phyloP scores from a whole-genome alignment of 1,140 invertebrate genomes.

The Drosophila jambulina region DNA sequence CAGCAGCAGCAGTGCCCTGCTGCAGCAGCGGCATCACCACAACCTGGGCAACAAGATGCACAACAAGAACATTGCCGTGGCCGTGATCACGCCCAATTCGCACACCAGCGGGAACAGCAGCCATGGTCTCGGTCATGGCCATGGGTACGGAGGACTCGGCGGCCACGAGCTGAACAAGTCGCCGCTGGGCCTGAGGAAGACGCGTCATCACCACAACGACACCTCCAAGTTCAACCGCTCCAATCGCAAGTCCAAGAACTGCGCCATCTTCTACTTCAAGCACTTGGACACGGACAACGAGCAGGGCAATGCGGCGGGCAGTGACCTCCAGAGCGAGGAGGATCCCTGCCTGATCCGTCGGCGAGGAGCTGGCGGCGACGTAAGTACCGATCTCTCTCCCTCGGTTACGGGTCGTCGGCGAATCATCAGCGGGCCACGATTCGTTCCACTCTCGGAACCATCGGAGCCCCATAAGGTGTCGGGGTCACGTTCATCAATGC shows the following conservation, averaged over 20 bases:
- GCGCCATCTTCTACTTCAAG: constrained; percentile 93
- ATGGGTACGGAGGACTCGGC: constrained; percentile 34
- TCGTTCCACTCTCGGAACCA: constrained; percentile 19
- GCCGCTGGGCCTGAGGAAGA: constrained; percentile 60
- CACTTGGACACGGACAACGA: constrained; percentile 94
- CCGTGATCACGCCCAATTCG: constrained; percentile 76
- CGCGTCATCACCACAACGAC: constrained; percentile 86
- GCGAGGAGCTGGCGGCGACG: constrained; percentile 39
- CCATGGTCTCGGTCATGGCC: constrained; percentile 18
- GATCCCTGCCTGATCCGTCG: constrained; percentile 29
- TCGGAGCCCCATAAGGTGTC: constrained; percentile 17
- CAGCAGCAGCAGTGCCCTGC: constrained; percentile 27
- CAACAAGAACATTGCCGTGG: constrained; percentile 76
- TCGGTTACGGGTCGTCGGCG: constrained; percentile 33
- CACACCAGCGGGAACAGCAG: constrained; percentile 39
- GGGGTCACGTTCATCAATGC: constrained; percentile 24
- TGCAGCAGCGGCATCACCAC: constrained; percentile 33
- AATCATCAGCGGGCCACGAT: constrained; percentile 34
- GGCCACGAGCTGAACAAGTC: constrained; percentile 69
- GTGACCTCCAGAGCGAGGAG: constrained; percentile 59
- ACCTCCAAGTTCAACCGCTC: constrained; percentile 88
- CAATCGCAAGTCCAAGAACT: constrained; percentile 91
- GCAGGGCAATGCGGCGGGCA: constrained; percentile 69
- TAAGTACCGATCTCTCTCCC: constrained; percentile 44
- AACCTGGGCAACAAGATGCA: constrained; percentile 43